Percentiles rank a stretch among this genome's conserved stretches.
Conservation (phyloP, 2,113 vertebrate genomes). For the Bambusicola thoracicus region DNA sequence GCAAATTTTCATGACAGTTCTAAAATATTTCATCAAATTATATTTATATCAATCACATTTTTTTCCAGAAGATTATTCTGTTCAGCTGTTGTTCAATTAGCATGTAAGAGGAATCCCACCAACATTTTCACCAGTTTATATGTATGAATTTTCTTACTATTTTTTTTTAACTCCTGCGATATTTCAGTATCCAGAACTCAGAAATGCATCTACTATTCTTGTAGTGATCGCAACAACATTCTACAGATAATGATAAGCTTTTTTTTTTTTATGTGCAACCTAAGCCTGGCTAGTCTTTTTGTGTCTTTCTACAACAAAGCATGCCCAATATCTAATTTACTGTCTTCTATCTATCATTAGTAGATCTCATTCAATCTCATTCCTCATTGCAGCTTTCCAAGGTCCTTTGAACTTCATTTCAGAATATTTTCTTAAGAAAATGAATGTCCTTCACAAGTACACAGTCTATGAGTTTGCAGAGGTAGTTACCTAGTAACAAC, state of each 20-base stretch:
- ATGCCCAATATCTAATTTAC: slow-evolving; percentile 40
- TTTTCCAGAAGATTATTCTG: background rate
- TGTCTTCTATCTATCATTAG: slow-evolving; percentile 22
- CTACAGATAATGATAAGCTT: background rate
- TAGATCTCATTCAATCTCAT: background rate
- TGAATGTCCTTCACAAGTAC: background rate
- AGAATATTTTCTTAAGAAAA: background rate
- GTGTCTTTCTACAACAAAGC: background rate
- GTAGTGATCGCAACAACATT: background rate
- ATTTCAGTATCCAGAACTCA: background rate
- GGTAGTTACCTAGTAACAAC: background rate
- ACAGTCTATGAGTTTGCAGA: accelerated
- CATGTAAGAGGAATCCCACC: background rate
- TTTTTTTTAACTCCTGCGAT: background rate
- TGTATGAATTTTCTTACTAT: background rate
- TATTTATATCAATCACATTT: background rate
- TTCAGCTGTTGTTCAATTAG: background rate
- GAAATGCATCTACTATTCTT: background rate
- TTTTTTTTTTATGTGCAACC: background rate
- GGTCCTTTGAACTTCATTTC: background rate
- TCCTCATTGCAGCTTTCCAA: slow-evolving; percentile 6
- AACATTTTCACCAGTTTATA: background rate
- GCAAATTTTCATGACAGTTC: background rate
- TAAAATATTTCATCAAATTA: background rate
- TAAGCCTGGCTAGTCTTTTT: background rate